Percentiles rank a stretch among this genome's conserved stretches.
Evolutionary conservation across 2,797 vertebrate genomes (phyloP).

Genomic region (Melanotaenia maccullochi): DNA sequence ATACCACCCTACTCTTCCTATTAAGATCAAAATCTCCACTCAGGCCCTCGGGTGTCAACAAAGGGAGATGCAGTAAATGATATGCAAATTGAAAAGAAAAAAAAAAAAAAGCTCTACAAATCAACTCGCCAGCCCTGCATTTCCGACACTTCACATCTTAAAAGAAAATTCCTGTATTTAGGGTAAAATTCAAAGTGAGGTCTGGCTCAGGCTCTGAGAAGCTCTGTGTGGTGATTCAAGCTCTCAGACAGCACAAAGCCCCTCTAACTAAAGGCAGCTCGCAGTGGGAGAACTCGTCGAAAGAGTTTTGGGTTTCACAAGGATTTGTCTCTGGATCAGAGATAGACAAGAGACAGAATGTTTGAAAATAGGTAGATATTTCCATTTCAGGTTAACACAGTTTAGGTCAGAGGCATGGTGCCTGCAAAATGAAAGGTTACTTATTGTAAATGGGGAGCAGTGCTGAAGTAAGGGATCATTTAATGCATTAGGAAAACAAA

Average conservation of each 20-base stretch:
- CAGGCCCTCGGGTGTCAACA: conserved; percentile 87
- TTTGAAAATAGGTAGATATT: conserved; percentile 59
- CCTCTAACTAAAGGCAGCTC: conserved; percentile 65
- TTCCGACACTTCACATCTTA: conserved; percentile 79
- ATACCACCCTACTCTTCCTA: conserved; percentile 84
- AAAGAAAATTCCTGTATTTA: conserved; percentile 78
- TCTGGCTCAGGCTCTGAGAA: conserved; percentile 64
- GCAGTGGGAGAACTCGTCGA: conserved; percentile 61
- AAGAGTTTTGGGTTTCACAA: conserved; percentile 58
- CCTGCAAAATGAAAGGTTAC: conserved; percentile 24
- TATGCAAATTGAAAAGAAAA: conserved; percentile 84
- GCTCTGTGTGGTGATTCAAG: conserved; percentile 67
- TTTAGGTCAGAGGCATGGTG: conserved; percentile 21
- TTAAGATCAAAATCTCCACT: conserved; percentile 86
- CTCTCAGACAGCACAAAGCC: conserved; percentile 75
- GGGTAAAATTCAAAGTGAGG: conserved; percentile 78
- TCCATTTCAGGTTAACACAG: conserved; percentile 47
- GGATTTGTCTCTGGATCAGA: conserved; percentile 74
- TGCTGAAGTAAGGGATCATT: not conserved
- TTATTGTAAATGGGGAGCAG: conserved; percentile 9
- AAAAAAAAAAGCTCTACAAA: conserved; percentile 77
- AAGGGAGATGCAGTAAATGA: conserved; percentile 87
- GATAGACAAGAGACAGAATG: conserved; percentile 60
- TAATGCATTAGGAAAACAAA: not conserved
- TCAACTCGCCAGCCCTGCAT: conserved; percentile 77